Conservation (phyloP, 2,888 invertebrate genomes). For the Falcaria lacertinaria region DNA sequence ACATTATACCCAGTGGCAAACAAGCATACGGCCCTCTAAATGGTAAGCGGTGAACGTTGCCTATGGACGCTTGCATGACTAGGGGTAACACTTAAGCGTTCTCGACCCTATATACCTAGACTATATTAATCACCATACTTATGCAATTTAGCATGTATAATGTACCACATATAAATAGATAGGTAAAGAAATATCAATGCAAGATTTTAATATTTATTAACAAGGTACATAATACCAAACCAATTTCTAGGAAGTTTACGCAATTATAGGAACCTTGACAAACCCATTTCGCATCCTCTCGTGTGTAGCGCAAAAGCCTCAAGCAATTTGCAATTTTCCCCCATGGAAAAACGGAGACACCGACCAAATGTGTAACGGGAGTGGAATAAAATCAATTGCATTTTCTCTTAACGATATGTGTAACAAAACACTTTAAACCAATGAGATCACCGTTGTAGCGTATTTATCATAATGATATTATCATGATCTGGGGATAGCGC, state of each 20-base stretch:
- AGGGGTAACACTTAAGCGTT: too few relatives aligned
- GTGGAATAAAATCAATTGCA: not conserved
- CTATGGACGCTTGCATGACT: too few relatives aligned
- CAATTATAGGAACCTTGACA: not conserved
- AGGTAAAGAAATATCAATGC: too few relatives aligned
- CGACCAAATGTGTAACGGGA: not conserved
- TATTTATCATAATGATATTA: not conserved
- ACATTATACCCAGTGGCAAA: too few relatives aligned
- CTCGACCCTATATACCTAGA: too few relatives aligned
- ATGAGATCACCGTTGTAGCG: not conserved
- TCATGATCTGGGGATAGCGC: constrained; percentile 8
- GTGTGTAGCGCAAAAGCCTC: not conserved
- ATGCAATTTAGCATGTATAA: too few relatives aligned
- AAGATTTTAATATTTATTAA: too few relatives aligned
- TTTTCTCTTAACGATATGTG: not conserved
- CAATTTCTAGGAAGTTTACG: not conserved
- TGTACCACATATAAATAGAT: too few relatives aligned
- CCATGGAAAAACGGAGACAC: not conserved
- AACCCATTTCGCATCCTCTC: not conserved
- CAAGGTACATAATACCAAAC: not conserved
- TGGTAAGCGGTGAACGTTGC: too few relatives aligned
- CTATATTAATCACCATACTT: too few relatives aligned
- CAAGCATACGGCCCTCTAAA: too few relatives aligned
- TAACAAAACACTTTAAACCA: not conserved
- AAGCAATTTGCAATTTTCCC: not conserved